Conservation (phyloP, 1,140 invertebrate species). For the Drosophila nigrodunni region DNA sequence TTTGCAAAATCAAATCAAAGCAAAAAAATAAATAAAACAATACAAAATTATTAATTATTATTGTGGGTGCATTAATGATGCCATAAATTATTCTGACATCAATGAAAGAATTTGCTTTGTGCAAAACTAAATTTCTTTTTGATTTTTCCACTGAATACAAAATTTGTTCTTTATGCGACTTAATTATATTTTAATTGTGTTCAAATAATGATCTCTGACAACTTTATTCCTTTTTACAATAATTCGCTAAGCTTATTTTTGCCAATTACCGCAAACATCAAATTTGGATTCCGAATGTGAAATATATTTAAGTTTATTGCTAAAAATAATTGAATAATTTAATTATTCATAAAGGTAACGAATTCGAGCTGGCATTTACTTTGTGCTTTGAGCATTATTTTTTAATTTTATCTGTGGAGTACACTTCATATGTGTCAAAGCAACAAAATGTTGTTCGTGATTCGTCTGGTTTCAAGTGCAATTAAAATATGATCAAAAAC, state of each 20-base stretch:
- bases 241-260: background rate
- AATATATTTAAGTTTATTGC: background rate
- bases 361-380: background rate
- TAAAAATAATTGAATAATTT: background rate
- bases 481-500: slow-evolving; percentile 56
- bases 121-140: background rate
- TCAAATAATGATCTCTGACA: too few relatives aligned
- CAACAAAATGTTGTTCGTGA: slow-evolving; percentile 41
- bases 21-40: slow-evolving; percentile 17
- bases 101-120: slow-evolving; percentile 26
- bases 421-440: slow-evolving; percentile 54
- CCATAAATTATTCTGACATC: slow-evolving; percentile 24
- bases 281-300: background rate
- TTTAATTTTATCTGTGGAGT: slow-evolving; percentile 16
- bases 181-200: background rate
- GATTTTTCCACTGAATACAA: background rate
- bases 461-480: slow-evolving; percentile 49
- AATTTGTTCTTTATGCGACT: background rate
- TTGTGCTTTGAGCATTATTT: background rate
- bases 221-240: too few relatives aligned
- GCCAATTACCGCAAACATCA: background rate
- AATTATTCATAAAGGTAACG: background rate
- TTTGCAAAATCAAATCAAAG: slow-evolving; percentile 12
- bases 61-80: slow-evolving; percentile 16
- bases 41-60: slow-evolving; percentile 40